Percentiles rank a stretch among this genome's conserved stretches.
Evolutionary conservation across 2,113 vertebrate species (phyloP).

Genomic region (Zapornia atra): DNA sequence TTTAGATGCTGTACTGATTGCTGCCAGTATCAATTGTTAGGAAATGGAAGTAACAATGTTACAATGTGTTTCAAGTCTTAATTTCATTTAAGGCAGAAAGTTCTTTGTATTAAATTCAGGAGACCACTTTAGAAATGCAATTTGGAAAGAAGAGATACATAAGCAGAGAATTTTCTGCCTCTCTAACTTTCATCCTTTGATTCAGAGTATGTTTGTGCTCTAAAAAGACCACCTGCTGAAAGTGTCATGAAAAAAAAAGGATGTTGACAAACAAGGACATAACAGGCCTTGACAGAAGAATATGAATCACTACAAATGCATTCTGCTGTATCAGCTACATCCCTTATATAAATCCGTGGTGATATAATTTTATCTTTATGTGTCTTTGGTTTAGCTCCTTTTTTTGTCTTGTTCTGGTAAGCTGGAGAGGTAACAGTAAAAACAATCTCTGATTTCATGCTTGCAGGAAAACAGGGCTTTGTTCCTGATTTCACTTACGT

Average conservation of each 20-base stretch:
- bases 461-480: neutral
- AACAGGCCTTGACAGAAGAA: neutral
- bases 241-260: neutral
- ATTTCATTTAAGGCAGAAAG: neutral
- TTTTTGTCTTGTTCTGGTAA: neutral
- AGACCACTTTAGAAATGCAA: neutral
- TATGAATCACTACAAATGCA: neutral
- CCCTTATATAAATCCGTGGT: neutral
- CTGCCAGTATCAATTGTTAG: neutral
- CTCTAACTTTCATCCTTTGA: conserved; percentile 3
- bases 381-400: neutral
- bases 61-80: neutral
- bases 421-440: neutral
- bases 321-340: neutral
- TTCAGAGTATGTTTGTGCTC: conserved; percentile 23
- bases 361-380: neutral
- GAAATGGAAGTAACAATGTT: neutral
- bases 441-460: neutral
- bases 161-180: neutral
- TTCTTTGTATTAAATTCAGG: neutral
- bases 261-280: conserved; percentile 25
- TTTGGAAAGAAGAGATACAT: neutral
- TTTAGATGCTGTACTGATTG: neutral
- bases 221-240: conserved; percentile 37
- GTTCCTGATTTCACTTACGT: neutral